phyloP scores from a whole-genome alignment of 2,797 vertebrate genomes.

The Spatula versicolor region DNA sequence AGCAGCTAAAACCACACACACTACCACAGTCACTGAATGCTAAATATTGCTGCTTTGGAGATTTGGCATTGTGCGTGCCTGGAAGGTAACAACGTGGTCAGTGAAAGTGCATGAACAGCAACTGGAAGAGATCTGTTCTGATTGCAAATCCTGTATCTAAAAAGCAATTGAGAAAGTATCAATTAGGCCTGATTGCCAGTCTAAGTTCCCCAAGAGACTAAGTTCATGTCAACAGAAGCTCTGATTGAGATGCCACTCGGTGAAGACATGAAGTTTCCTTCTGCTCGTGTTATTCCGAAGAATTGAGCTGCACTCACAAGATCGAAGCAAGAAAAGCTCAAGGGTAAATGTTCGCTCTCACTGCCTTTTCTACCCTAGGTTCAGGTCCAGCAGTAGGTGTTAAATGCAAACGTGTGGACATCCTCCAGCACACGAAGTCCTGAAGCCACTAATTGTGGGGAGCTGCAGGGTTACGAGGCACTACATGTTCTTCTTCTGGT shows the following conservation, averaged over 20 bases:
- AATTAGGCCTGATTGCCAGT: neutral
- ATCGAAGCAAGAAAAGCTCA: neutral
- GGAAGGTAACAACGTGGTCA: rapidly evolving
- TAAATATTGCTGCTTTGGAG: rapidly evolving
- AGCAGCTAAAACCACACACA: rapidly evolving
- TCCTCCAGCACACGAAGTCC: neutral
- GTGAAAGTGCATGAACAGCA: rapidly evolving
- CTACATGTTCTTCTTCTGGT: neutral
- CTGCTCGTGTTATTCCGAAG: neutral
- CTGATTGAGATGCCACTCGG: rapidly evolving
- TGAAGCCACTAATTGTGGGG: neutral
- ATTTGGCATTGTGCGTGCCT: rapidly evolving
- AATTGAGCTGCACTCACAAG: neutral
- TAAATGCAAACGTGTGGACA: neutral
- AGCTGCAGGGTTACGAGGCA: neutral
- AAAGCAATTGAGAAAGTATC: neutral
- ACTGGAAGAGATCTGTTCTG: neutral
- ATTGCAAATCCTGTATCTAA: neutral
- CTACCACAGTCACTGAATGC: neutral
- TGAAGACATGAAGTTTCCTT: neutral
- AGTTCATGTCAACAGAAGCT: neutral
- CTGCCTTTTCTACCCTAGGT: neutral
- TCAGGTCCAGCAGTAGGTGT: neutral
- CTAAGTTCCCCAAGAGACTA: neutral
- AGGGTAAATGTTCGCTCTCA: neutral